These are phyloP conservation scores for Corythoichthys intestinalis DNA, from an alignment of 2,113 vertebrate genomes.

Conservation along the genomic window DNA sequence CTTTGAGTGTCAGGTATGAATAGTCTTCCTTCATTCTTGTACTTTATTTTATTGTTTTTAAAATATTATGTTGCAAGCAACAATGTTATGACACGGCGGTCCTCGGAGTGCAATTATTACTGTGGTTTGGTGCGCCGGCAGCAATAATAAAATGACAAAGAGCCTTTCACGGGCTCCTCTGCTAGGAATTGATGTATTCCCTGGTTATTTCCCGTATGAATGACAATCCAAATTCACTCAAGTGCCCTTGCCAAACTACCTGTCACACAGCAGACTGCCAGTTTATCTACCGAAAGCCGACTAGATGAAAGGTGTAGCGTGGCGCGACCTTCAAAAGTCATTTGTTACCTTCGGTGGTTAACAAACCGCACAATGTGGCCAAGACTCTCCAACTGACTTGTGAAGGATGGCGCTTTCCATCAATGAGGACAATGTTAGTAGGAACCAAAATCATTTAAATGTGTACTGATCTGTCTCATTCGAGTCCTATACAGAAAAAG, in stretches of 20 bases:
- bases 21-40: not conserved
- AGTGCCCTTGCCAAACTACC: conserved; percentile 1
- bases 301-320: not conserved
- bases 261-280: not conserved
- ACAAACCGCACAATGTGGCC: not conserved
- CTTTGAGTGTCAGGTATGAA: not conserved
- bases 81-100: conserved; percentile 1
- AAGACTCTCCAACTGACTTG: not conserved
- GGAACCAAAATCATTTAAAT: not conserved
- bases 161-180: not conserved
- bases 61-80: not conserved
- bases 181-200: conserved; percentile 2
- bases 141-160: conserved; percentile 8
- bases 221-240: conserved; percentile 6
- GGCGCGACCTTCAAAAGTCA: not conserved
- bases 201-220: conserved; percentile 5
- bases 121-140: not conserved
- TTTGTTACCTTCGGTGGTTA: not conserved
- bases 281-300: not conserved
- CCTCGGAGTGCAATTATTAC: conserved; percentile 3
- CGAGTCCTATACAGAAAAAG: not conserved
- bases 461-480: not conserved
- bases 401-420: not conserved
- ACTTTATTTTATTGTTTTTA: not conserved
- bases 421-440: not conserved